Base-by-base conservation (phyloP, 2,888 invertebrate species). In the Scaeva pyrastri region DNA sequence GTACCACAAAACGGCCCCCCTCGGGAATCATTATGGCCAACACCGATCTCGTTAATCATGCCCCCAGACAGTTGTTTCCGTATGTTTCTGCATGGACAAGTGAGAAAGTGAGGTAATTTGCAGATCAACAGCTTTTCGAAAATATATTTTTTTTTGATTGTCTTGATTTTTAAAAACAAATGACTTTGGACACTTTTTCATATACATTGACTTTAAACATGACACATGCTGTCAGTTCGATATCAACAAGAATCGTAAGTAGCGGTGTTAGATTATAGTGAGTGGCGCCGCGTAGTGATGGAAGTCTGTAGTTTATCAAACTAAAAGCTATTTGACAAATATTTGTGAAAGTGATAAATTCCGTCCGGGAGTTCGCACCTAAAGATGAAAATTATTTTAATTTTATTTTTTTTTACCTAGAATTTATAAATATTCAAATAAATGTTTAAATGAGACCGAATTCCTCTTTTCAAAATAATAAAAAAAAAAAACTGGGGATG, bases 121-220 rank as follows among this genome's bases (percentile, higher is more conserved):
- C 31, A 5, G 19, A 56, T 55, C 19, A 19, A 41, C 26, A 39
- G 14, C 41, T 56, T 71, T 73, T 60, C 43, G 21, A 36, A 66
- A 66, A 66, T 43, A 21, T 48, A 48, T 41, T 11, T 12, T 41
- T 60, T 60, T 21, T 6, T 23, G 12, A 14, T 41, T 23, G 19
- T 39, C 43, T 71, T 7, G 5, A 11, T 68, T 19, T 50, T 14
- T n/a, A 60, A 62, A 62, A 81, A 81, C 26, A 66, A 78, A 78
- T 55, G 83, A 36, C 2, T 58, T 50, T n/a, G 70, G 78, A 83
- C 83, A 78, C 45, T 21, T 39, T 66, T 36, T 52, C 48, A 58
- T 66, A 43, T 74, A 45, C 68, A n/a, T 52, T 78, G 68, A 52
- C 12, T 58, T 14, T 31, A 39, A 12, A 50, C 26, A 50, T 74